Conservation (phyloP, 2,113 vertebrate species). For the Pelodiscus sinensis region DNA sequence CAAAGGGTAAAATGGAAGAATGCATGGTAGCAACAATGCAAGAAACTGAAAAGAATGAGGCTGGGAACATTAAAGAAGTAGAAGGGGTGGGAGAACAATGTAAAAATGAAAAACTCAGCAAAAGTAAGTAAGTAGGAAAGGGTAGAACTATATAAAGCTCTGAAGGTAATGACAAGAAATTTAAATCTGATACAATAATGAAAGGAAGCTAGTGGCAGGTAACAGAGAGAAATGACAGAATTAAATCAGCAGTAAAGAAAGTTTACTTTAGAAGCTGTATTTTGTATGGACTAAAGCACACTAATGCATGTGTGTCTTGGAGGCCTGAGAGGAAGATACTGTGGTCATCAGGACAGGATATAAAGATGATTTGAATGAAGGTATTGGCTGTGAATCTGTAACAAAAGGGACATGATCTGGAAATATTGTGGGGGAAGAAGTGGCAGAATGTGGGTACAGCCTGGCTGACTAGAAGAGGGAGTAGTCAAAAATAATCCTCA, state of each 20-base stretch:
- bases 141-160: slow-evolving; percentile 64
- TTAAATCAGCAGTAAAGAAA: slow-evolving; percentile 69
- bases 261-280: slow-evolving; percentile 63
- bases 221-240: slow-evolving; percentile 64
- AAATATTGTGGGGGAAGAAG: slow-evolving; percentile 28
- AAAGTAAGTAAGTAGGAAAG: slow-evolving; percentile 58
- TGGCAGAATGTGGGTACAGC: slow-evolving; percentile 24
- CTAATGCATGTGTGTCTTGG: slow-evolving; percentile 49
- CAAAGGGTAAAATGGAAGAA: slow-evolving; percentile 25
- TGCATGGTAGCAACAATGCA: slow-evolving; percentile 56
- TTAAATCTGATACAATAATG: slow-evolving; percentile 59
- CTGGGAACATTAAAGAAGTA: slow-evolving; percentile 65
- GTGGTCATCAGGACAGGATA: slow-evolving; percentile 16
- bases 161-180: slow-evolving; percentile 47
- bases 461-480: slow-evolving; percentile 40
- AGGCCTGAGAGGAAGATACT: slow-evolving; percentile 32
- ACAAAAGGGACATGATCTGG: background rate
- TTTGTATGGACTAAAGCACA: slow-evolving; percentile 49
- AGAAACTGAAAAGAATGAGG: slow-evolving; percentile 53
- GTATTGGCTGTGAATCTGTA: background rate
- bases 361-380: background rate
- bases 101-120: slow-evolving; percentile 49
- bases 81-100: slow-evolving; percentile 53
- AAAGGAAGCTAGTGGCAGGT: slow-evolving; percentile 59
- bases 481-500: background rate